Conservation (phyloP, 2,888 invertebrate species). For the Tenthredo notha region DNA sequence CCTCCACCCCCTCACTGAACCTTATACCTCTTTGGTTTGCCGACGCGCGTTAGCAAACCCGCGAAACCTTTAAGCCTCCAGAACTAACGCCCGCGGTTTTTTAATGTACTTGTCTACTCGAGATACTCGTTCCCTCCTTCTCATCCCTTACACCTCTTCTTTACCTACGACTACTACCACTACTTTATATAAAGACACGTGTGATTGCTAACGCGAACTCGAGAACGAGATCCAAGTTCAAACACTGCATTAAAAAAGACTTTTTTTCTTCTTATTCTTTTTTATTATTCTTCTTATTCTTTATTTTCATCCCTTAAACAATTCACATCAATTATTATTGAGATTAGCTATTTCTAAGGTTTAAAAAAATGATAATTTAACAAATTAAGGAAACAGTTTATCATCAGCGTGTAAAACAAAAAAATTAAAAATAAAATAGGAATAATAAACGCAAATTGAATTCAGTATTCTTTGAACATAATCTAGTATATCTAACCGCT, state of each 20-base stretch:
- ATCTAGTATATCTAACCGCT: too few species aligned
- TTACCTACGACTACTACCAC: neutral
- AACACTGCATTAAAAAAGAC: neutral
- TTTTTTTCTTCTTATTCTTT: neutral
- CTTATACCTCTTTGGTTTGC: slow-evolving; percentile 26
- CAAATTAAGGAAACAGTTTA: too few species aligned
- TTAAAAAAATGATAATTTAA: too few species aligned
- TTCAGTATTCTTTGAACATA: too few species aligned
- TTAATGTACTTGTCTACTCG: slow-evolving; percentile 78
- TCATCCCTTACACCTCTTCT: slow-evolving; percentile 28
- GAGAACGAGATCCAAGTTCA: neutral
- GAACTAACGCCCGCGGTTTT: slow-evolving; percentile 77
- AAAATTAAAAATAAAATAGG: too few species aligned
- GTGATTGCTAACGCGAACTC: slow-evolving; percentile 30
- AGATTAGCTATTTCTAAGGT: too few species aligned
- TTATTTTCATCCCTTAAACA: neutral
- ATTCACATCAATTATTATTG: neutral
- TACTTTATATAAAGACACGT: slow-evolving; percentile 42
- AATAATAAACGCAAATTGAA: too few species aligned
- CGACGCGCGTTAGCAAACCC: slow-evolving; percentile 42
- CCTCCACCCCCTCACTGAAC: neutral
- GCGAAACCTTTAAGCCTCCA: slow-evolving; percentile 68
- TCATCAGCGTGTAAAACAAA: too few species aligned
- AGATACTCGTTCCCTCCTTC: slow-evolving; percentile 67
- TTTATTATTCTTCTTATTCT: too few species aligned